These are phyloP conservation scores for Mechanitis mazaeus DNA, from an alignment of 2,888 invertebrate species.

Conservation along the genomic window DNA sequence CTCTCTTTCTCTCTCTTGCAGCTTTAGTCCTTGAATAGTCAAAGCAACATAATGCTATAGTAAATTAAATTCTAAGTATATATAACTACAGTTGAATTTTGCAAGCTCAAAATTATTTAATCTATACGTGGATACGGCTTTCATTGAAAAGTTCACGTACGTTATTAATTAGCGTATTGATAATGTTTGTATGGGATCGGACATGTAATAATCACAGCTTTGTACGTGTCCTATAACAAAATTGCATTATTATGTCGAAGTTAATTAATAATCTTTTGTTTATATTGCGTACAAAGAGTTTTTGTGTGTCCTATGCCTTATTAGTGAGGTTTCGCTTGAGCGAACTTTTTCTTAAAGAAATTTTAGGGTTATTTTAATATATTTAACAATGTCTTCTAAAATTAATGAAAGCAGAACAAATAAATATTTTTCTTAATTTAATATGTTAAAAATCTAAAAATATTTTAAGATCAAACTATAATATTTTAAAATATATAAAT, in stretches of 20 bases:
- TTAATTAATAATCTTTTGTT: neutral
- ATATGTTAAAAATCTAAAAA: neutral
- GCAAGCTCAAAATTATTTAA: neutral
- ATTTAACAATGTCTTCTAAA: too few relatives aligned
- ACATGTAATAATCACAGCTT: constrained; percentile 13
- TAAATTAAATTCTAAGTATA: too few relatives aligned
- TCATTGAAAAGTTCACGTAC: constrained; percentile 33
- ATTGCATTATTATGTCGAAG: neutral
- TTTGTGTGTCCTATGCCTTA: neutral
- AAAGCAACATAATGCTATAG: too few relatives aligned
- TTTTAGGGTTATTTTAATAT: too few relatives aligned
- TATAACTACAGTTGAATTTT: too few relatives aligned
- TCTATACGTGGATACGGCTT: constrained; percentile 12
- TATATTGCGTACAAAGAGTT: neutral
- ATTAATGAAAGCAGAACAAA: neutral
- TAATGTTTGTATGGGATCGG: constrained; percentile 21
- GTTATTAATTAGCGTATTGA: constrained; percentile 49
- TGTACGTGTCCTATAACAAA: constrained; percentile 19
- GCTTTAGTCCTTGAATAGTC: too few relatives aligned
- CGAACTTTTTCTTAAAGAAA: too few relatives aligned
- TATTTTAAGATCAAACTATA: too few relatives aligned
- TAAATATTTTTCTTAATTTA: neutral
- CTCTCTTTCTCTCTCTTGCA: neutral
- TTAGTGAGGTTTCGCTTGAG: too few relatives aligned
- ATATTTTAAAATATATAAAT: too few relatives aligned